These are phyloP conservation scores for Lutjanus argentimaculatus DNA, from an alignment of 2,797 vertebrate species.

Conservation along the genomic window DNA sequence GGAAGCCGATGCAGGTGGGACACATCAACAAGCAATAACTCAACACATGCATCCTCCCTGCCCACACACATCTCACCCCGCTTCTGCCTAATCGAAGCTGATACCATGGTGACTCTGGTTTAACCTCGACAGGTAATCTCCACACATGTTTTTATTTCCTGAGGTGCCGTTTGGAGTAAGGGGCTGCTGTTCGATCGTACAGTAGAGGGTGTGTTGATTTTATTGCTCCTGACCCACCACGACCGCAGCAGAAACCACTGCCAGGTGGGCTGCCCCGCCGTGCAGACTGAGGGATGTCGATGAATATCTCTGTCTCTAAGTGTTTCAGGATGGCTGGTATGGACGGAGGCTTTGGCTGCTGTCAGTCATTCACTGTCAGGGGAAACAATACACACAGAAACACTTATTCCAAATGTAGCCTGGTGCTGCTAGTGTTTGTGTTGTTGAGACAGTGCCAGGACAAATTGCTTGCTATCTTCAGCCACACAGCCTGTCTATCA, in stretches of 20 bases:
- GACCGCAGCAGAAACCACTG: constrained; percentile 53
- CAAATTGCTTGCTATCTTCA: background rate
- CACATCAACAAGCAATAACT: constrained; percentile 53
- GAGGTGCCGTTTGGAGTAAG: constrained; percentile 21
- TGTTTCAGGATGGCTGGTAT: constrained; percentile 53
- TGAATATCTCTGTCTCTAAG: constrained; percentile 56
- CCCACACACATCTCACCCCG: constrained; percentile 36
- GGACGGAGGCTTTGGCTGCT: constrained; percentile 17
- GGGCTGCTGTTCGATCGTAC: constrained; percentile 18
- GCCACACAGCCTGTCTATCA: background rate
- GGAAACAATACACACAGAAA: constrained; percentile 7
- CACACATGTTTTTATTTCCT: constrained; percentile 54
- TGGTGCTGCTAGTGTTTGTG: constrained; percentile 10
- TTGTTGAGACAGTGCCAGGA: constrained; percentile 1
- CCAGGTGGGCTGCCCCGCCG: constrained; percentile 52
- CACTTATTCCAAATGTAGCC: constrained; percentile 27
- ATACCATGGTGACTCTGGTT: constrained; percentile 21
- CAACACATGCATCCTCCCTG: constrained; percentile 25
- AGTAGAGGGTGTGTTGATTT: constrained; percentile 48
- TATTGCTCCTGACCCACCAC: constrained; percentile 44
- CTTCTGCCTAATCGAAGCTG: background rate
- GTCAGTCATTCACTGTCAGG: constrained; percentile 46
- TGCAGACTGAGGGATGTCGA: constrained; percentile 40
- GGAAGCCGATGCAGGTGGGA: constrained; percentile 34
- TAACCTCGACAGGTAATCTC: constrained; percentile 45